A percentile compares a stretch with the other conserved stretches of the same genome.
Conservation (phyloP, 1,140 invertebrate genomes). For the Hyphantria cunea region DNA sequence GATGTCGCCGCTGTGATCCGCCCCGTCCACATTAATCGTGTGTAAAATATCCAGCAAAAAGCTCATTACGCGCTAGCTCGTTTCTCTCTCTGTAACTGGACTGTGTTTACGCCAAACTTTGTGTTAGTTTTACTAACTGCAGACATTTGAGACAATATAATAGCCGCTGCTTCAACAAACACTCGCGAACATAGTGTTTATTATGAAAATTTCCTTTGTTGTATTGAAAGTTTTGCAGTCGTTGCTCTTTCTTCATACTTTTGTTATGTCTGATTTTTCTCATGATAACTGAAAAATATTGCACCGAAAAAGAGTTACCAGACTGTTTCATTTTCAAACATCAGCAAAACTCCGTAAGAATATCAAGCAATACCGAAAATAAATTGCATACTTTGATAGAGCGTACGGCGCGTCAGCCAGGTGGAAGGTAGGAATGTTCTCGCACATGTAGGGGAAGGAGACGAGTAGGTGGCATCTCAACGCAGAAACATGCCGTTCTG, state of each 20-base stretch:
- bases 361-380: slow-evolving; percentile 31
- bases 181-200: slow-evolving; percentile 13
- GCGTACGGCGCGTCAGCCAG: slow-evolving; percentile 49
- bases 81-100: slow-evolving; percentile 35
- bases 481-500: slow-evolving; percentile 16
- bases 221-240: slow-evolving; percentile 9
- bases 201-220: slow-evolving; percentile 17
- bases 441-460: slow-evolving; percentile 14
- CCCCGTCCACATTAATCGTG: slow-evolving; percentile 57
- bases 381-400: slow-evolving; percentile 73
- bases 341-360: slow-evolving; percentile 3
- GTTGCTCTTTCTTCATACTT: slow-evolving; percentile 5
- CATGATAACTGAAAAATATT: background rate
- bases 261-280: background rate
- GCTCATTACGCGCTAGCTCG: slow-evolving; percentile 41
- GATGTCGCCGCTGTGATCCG: slow-evolving; percentile 49
- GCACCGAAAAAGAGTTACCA: background rate
- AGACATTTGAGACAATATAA: slow-evolving; percentile 30
- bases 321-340: slow-evolving; percentile 1
- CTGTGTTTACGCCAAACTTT: slow-evolving; percentile 28
- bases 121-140: slow-evolving; percentile 30
- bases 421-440: slow-evolving; percentile 47
- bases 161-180: slow-evolving; percentile 5
- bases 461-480: slow-evolving; percentile 13
- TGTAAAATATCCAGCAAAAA: slow-evolving; percentile 54